Evolutionary conservation across 2,113 vertebrate genomes (phyloP).

Genomic region (Neoarius graeffei): DNA sequence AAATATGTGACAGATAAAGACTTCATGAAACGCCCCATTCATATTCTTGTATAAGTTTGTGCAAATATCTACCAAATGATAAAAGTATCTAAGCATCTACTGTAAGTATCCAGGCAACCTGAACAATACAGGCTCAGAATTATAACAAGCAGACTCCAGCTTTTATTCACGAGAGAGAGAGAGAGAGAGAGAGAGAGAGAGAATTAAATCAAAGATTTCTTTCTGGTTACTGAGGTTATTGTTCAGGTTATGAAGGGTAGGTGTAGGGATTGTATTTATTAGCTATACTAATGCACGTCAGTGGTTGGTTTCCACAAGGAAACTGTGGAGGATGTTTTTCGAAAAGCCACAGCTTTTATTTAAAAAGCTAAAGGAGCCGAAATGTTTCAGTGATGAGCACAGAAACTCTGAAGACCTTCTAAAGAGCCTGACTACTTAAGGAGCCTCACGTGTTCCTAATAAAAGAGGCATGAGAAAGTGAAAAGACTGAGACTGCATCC

Average conservation of each 20-base stretch:
- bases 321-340: not conserved
- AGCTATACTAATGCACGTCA: not conserved
- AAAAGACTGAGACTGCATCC: not conserved
- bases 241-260: not conserved
- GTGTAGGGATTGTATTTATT: not conserved
- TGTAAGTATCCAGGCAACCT: not conserved
- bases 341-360: constrained; percentile 19
- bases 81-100: not conserved
- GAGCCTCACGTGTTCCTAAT: constrained; percentile 13
- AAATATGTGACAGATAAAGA: too few relatives aligned
- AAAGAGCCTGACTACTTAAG: constrained; percentile 18
- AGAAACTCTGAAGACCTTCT: not conserved
- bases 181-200: not conserved
- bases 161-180: not conserved
- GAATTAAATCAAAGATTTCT: not conserved
- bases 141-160: not conserved
- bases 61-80: not conserved
- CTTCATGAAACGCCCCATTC: too few relatives aligned
- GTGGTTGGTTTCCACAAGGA: not conserved
- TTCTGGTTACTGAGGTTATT: not conserved
- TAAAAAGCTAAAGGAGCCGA: not conserved
- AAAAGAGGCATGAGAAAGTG: constrained; percentile 19
- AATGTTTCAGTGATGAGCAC: not conserved
- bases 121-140: not conserved
- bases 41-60: not conserved